Evolutionary conservation across 2,113 vertebrate genomes (phyloP), one percentile per base, ranked within the genome.

Genomic region (Cyanoliseus patagonus): DNA sequence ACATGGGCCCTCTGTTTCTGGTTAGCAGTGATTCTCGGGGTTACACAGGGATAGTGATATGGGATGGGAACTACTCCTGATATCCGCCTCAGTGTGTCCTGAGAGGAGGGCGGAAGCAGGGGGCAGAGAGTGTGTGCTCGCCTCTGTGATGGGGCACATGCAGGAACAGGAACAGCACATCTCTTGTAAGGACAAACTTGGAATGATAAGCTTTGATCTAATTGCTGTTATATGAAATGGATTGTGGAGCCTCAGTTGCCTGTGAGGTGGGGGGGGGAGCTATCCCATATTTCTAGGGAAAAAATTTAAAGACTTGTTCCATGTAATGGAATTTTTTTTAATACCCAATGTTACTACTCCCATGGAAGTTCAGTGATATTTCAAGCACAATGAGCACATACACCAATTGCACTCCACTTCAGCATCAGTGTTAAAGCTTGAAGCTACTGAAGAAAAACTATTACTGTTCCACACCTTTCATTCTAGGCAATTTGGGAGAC

Each of bases 91-190:
- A 22, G 33, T 7, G 44, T 66, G 49, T 9, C 30, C 8, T 23
- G n/a, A 37, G 37, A 62, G 30, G 33, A 52, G 20, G 42, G 28
- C 17, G 61, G 72, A 37, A 61, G 35, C 24, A 23, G 27, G 14
- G 39, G 6, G 3, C 13, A 42, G 49, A 33, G 30, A 46, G 31
- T 1, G 2, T 49, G 35, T 66, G 20, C 17, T 72, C 5, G 10
- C 46, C 1, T 3, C n/a, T 25, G 22, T 22, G 31, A 6, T 41
- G 31, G 44, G 33, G 28, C n/a, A 31, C 6, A 6, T 0, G 1
- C 10, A 16, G 46, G n/a, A 84, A 6, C 8, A 93, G 35, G 35
- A 85, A 7, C 10, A 93, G 35, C 55, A 17, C 6, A n/a, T 55
- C n/a, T 15, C 16, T 61, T 5, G 0, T 35, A 42, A 55, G 33